phyloP scores from a whole-genome alignment of 2,113 vertebrate genomes.

The Eolophus roseicapilla region DNA sequence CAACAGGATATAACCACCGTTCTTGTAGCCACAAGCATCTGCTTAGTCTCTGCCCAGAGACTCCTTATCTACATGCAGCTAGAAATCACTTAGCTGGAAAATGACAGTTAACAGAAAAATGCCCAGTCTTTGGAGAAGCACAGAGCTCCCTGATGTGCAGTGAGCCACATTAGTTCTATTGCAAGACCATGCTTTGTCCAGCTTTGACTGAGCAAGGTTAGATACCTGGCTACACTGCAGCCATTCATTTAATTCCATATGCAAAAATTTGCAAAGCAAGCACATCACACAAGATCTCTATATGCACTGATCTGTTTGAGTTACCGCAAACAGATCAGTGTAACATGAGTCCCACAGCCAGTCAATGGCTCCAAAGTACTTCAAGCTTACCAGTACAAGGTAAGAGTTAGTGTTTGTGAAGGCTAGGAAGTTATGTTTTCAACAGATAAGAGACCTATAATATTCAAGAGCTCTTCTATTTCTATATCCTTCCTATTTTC shows the following conservation, averaged over 20 bases:
- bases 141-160: background rate
- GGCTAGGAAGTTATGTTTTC: background rate
- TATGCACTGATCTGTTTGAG: background rate
- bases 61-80: background rate
- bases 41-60: background rate
- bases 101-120: background rate
- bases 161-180: background rate
- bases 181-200: background rate
- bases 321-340: background rate
- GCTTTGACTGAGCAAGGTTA: background rate
- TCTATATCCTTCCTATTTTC: slow-evolving; percentile 1
- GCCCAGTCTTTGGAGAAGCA: background rate
- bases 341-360: background rate
- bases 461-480: background rate
- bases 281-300: background rate
- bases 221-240: background rate
- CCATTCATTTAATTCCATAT: background rate
- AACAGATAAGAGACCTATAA: background rate
- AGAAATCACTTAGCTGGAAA: background rate
- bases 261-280: background rate
- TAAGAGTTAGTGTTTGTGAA: background rate
- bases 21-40: slow-evolving; percentile 57
- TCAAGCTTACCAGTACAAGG: background rate
- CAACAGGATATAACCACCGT: slow-evolving; percentile 86
- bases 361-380: background rate